Percentiles rank a stretch among this genome's conserved stretches.
Conservation (phyloP, 2,797 vertebrate species). For the Propithecus perrieri region DNA sequence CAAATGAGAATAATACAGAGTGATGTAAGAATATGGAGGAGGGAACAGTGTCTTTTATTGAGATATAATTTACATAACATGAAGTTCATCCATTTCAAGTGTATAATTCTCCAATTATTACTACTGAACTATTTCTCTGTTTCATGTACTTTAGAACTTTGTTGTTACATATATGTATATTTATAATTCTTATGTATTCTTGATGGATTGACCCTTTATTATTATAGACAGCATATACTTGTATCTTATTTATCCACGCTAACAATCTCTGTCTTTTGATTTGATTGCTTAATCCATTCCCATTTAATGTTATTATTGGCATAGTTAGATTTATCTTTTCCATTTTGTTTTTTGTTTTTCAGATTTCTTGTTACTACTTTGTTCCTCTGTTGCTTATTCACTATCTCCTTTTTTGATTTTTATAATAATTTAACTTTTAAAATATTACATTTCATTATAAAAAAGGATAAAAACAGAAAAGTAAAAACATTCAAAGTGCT, state of each 20-base stretch:
- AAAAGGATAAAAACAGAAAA: background rate
- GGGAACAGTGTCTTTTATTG: background rate
- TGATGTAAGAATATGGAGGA: background rate
- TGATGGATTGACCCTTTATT: background rate
- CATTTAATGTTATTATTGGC: background rate
- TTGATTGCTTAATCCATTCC: background rate
- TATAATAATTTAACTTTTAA: slow-evolving; percentile 15
- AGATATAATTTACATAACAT: background rate
- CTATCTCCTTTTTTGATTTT: background rate
- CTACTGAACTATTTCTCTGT: background rate
- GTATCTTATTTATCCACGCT: background rate
- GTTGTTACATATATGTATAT: background rate
- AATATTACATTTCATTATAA: background rate
- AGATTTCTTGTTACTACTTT: background rate
- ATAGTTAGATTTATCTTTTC: background rate
- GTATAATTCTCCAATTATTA: background rate
- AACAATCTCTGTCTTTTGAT: background rate
- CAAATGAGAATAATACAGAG: background rate
- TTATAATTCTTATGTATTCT: background rate
- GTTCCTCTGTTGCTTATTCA: background rate
- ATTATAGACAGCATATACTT: background rate
- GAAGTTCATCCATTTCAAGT: background rate
- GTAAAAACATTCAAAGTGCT: background rate
- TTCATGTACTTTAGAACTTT: background rate
- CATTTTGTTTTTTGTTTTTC: background rate